Base-by-base conservation (phyloP, 2,797 vertebrate species). In the Poeciliopsis presidionis region DNA sequence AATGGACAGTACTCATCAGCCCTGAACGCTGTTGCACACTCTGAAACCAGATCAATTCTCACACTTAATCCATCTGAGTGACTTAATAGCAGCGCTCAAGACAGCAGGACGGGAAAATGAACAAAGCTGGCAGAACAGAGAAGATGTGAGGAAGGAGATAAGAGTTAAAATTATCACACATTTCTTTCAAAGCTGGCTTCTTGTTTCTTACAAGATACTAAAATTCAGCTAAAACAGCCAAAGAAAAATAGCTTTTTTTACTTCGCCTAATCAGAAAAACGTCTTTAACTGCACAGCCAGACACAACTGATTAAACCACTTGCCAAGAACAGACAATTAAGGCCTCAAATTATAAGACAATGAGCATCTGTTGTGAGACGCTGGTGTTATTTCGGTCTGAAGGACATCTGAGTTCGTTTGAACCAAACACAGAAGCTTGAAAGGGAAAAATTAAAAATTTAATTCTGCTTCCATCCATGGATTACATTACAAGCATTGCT, bases 1-100 rank as follows among this genome's bases (percentile, higher is more conserved):
- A 92, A 92, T 89, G 87, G 89, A 87, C 84, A 51, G 74, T 22
- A 76, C 82, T 91, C 87, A 88, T 90, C 88, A 90, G 85, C 76
- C 74, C 49, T 22, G 51, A 75, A 85, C 74, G 81, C 84, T 61
- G 74, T 72, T 73, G 77, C 70, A 76, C 78, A 25, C 81, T 81
- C 70, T 61, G 82, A 89, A 84, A 88, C 77, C 78, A 73, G 78
- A 91, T 82, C 88, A 88, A 76, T 91, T 86, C 81, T 87, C 85
- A 75, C 82, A 82, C 79, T 80, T 85, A 81, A 91, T 89, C 80
- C 75, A 76, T 92, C 90, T 89, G 73, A 3, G 65, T 65, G 80
- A 83, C 85, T 84, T 87, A 86, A 89, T 84, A 86, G 76, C 51
- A 55, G 79, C 81, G 78, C 71, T 72, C 69, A 22, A 1, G 39